Evolutionary conservation across 2,888 invertebrate species (phyloP).

Genomic region (Mamestra brassicae): DNA sequence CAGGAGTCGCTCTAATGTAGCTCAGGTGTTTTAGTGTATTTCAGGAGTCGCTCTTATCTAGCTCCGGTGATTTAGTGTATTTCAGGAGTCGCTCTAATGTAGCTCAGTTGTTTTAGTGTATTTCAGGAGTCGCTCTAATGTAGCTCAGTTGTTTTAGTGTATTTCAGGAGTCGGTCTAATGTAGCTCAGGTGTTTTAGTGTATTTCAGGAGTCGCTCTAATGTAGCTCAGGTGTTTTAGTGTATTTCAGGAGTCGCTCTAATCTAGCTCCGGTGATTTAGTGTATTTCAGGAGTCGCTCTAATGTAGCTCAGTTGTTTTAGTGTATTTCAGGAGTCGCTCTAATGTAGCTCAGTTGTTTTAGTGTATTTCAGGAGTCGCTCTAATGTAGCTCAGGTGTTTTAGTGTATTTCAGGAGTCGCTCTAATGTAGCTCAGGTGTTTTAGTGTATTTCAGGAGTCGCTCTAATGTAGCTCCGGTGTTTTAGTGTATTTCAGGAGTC

Average conservation of each 20-base stretch:
- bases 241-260: not conserved
- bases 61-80: not conserved
- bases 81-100: not conserved
- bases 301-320: not conserved
- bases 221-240: not conserved
- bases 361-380: no score
- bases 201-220: not conserved
- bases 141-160: not conserved
- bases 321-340: no score
- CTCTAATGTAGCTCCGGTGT: not conserved
- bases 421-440: not conserved
- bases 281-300: not conserved
- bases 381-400: no score
- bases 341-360: no score
- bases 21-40: not conserved
- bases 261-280: not conserved
- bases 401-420: no score
- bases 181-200: not conserved
- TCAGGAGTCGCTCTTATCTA: not conserved
- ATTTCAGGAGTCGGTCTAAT: no score
- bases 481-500: not conserved
- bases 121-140: not conserved
- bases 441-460: not conserved
- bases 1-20: not conserved
- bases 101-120: not conserved